Base-by-base conservation (phyloP, 2,113 vertebrate genomes). In the Columba livia region DNA sequence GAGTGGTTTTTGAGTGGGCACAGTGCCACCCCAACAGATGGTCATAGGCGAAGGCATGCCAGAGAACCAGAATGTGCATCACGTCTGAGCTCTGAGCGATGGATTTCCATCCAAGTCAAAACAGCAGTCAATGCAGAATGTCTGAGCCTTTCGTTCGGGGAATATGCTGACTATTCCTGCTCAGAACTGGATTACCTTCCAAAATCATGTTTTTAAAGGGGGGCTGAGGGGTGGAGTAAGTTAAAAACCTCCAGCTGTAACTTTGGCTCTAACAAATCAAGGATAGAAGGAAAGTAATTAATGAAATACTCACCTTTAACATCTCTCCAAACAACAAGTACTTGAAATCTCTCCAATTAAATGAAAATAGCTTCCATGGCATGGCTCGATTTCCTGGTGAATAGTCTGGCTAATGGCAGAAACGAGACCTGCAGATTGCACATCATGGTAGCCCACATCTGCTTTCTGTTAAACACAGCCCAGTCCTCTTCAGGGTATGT, bases 1-100 rank as follows among this genome's bases (percentile, higher is more conserved):
- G 66, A 32, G 29, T 65, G 17, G 34, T 62, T 83, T 91, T 20
- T 71, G 82, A 82, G 67, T 54, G 31, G 88, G 96, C 95, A 64
- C 7, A 40, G 17, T 64, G 95, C 96, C 96, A 97, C 61, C 11
- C 40, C 60, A 62, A 47, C 97, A 97, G 96, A 95, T 96, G 96
- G 94, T 36, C 31, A 8, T 48, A 66, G 36, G 26, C 6, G 0
- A 85, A 96, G 88, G 62, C 95, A 88, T 84, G 95, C 93, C 96
- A 94, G 84, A 85, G 47, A 96, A 81, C 93, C 88, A 85, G 94
- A 86, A 90, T 58, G 60, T 54, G 64, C 57, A 34, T 88, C 57
- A 36, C 32, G 28, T 90, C 50, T 79, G 89, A 95, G 91, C 81
- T 66, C 96, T 93, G 93, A 94, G 93, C 6, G 32, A 67, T 86